These are phyloP conservation scores for Poeciliopsis gracilis DNA, from an alignment of 2,797 vertebrate genomes.

Conservation along the genomic window DNA sequence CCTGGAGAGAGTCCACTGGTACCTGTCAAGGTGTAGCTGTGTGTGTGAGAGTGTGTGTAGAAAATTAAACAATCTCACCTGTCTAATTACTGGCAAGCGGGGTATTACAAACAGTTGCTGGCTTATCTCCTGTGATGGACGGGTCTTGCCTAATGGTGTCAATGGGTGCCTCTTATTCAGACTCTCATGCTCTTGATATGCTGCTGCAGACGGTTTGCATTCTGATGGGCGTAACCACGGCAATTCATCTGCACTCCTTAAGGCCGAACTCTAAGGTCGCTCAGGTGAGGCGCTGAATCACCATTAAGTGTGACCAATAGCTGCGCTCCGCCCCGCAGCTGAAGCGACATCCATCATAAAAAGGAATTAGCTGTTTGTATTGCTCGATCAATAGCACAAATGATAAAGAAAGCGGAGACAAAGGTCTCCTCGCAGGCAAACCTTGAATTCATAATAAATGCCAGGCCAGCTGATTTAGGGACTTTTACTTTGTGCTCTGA, in stretches of 20 bases:
- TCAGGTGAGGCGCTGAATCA: slow-evolving; percentile 55
- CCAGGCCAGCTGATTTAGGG: slow-evolving; percentile 26
- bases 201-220: slow-evolving; percentile 56
- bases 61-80: slow-evolving; percentile 74
- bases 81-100: slow-evolving; percentile 66
- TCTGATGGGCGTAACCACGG: slow-evolving; percentile 57
- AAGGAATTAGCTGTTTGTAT: slow-evolving; percentile 31
- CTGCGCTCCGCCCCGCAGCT: slow-evolving; percentile 18
- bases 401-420: slow-evolving; percentile 24
- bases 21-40: slow-evolving; percentile 23
- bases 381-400: slow-evolving; percentile 43
- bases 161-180: slow-evolving; percentile 36
- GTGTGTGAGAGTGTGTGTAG: slow-evolving; percentile 23
- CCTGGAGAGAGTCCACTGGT: slow-evolving; percentile 44
- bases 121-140: slow-evolving; percentile 58
- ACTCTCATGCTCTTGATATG: slow-evolving; percentile 16
- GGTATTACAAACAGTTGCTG: slow-evolving; percentile 39
- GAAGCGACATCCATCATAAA: slow-evolving; percentile 42
- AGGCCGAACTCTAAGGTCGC: slow-evolving; percentile 59
- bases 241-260: slow-evolving; percentile 63
- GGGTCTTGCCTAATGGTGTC: slow-evolving; percentile 55
- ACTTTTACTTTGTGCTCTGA: slow-evolving; percentile 20
- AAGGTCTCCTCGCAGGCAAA: slow-evolving; percentile 20
- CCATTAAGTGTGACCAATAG: slow-evolving; percentile 56
- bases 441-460: slow-evolving; percentile 28